phyloP scores from a whole-genome alignment of 2,888 invertebrate genomes.

The Apocheima hispidaria region DNA sequence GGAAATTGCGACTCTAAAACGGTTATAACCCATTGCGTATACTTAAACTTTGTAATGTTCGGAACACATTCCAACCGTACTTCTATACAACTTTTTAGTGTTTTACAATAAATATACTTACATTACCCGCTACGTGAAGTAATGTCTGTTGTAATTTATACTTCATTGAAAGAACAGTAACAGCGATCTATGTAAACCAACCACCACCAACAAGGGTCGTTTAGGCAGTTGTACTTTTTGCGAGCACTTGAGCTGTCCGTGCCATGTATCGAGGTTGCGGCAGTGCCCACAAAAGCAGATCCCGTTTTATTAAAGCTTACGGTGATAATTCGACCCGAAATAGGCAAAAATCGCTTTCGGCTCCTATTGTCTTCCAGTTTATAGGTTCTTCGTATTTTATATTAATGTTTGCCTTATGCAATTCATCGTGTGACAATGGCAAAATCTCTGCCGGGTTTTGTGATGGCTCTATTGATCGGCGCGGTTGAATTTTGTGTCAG shows the following conservation, averaged over 20 bases:
- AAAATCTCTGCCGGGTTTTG: constrained; percentile 55
- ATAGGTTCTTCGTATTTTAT: constrained; percentile 50
- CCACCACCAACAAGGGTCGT: constrained; percentile 54
- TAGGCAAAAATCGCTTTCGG: constrained; percentile 53
- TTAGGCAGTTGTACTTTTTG: constrained; percentile 56
- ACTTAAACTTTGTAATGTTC: constrained; percentile 2
- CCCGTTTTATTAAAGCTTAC: constrained; percentile 74
- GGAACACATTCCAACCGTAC: not conserved
- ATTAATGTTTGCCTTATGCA: constrained; percentile 68
- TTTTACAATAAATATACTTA: not conserved
- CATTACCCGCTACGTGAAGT: constrained; percentile 4
- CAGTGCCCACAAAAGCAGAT: constrained; percentile 66
- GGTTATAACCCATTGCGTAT: constrained; percentile 36
- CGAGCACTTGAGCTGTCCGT: constrained; percentile 55
- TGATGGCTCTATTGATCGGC: constrained; percentile 50
- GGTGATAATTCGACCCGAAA: constrained; percentile 62
- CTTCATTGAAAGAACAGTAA: constrained; percentile 32
- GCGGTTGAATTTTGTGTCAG: constrained; percentile 59
- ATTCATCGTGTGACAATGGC: constrained; percentile 61
- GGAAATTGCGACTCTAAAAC: constrained; percentile 61
- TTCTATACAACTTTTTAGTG: not conserved
- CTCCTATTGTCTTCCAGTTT: constrained; percentile 65
- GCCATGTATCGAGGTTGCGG: constrained; percentile 52
- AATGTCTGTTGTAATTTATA: constrained; percentile 11
- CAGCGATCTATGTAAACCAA: constrained; percentile 49